These are phyloP conservation scores for Aethes cnicana DNA, from an alignment of 2,888 invertebrate genomes.

Conservation along the genomic window DNA sequence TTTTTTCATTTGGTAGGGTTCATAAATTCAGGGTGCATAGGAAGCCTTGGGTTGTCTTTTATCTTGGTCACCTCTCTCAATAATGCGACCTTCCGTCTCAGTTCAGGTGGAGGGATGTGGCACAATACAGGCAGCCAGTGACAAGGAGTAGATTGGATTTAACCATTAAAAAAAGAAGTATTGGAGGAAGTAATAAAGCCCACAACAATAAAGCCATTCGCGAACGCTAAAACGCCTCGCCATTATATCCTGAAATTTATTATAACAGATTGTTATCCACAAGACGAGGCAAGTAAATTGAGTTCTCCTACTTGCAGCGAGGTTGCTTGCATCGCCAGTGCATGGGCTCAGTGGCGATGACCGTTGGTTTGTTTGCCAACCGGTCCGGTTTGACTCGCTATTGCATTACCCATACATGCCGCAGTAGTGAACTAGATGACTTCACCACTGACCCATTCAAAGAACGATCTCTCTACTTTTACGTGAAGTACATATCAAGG, in stretches of 20 bases:
- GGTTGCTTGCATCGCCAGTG: slow-evolving; percentile 36
- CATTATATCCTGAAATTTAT: slow-evolving; percentile 28
- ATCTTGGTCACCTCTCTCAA: too few species aligned
- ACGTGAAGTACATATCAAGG: slow-evolving; percentile 5
- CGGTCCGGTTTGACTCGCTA: slow-evolving; percentile 36
- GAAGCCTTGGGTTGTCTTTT: too few species aligned
- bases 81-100: too few species aligned
- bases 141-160: too few species aligned
- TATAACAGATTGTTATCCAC: slow-evolving; percentile 25
- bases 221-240: slow-evolving; percentile 22
- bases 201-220: slow-evolving; percentile 20
- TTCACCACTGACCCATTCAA: slow-evolving; percentile 1
- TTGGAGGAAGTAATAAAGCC: slow-evolving; percentile 23
- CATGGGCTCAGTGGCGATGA: slow-evolving; percentile 55
- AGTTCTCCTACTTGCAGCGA: slow-evolving; percentile 26
- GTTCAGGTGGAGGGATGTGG: too few species aligned
- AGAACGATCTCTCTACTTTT: neutral
- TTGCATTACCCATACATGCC: slow-evolving; percentile 6
- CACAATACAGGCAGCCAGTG: too few species aligned
- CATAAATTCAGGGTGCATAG: too few species aligned
- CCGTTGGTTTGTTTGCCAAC: slow-evolving; percentile 65
- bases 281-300: slow-evolving; percentile 23
- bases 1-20: too few species aligned
- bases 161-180: too few species aligned
- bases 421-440: slow-evolving; percentile 13